phyloP scores from a whole-genome alignment of 2,113 vertebrate genomes.

The Cranoglanis bouderius region DNA sequence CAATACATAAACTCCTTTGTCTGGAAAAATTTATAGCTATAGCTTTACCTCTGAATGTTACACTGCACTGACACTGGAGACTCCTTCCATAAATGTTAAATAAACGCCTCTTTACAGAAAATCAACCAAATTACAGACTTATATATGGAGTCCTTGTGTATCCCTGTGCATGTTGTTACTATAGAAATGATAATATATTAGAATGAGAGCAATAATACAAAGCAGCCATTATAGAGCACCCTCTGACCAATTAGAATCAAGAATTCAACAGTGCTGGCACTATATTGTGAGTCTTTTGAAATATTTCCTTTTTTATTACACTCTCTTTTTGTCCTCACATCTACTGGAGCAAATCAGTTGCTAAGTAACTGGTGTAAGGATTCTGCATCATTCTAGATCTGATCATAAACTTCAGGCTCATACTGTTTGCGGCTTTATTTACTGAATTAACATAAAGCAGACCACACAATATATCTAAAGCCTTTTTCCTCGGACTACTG shows the following conservation, averaged over 20 bases:
- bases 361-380: constrained; percentile 19
- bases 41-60: neutral
- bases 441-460: neutral
- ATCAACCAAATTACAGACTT: neutral
- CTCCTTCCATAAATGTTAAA: neutral
- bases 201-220: neutral
- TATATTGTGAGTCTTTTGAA: neutral
- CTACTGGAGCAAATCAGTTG: neutral
- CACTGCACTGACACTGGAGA: neutral
- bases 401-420: neutral
- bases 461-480: neutral
- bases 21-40: no score
- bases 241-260: neutral
- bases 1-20: no score
- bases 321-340: neutral
- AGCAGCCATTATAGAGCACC: neutral
- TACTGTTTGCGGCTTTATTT: neutral
- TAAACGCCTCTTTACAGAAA: neutral
- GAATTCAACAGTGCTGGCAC: neutral
- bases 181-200: neutral
- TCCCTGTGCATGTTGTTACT: neutral
- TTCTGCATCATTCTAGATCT: neutral
- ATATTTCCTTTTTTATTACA: neutral
- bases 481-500: constrained; percentile 1
- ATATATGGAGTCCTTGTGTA: neutral